Conservation (phyloP, 2,113 vertebrate species). For the Tympanuchus pallidicinctus region DNA sequence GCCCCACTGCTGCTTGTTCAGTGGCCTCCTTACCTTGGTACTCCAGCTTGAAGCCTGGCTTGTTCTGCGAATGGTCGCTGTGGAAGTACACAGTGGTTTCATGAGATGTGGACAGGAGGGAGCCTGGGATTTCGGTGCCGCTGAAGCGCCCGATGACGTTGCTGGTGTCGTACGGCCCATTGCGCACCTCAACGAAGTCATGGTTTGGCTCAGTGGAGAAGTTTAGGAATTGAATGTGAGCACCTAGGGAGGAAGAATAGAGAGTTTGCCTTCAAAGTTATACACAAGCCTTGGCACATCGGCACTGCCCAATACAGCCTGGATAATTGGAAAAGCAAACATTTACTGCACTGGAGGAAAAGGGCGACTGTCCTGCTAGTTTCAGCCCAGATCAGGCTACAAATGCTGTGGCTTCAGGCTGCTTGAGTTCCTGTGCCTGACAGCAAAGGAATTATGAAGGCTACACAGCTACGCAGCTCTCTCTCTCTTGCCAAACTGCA, state of each 20-base stretch:
- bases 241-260: slow-evolving; percentile 77
- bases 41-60: slow-evolving; percentile 94
- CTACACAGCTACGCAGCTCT: accelerated
- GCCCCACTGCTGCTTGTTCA: accelerated
- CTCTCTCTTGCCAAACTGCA: accelerated
- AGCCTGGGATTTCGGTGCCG: slow-evolving; percentile 85
- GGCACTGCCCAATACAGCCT: accelerated
- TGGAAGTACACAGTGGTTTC: slow-evolving; percentile 96
- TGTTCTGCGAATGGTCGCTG: slow-evolving; percentile 98
- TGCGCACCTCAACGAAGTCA: slow-evolving; percentile 95
- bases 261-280: not conserved
- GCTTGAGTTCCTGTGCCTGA: not conserved
- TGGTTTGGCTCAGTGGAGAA: slow-evolving; percentile 98
- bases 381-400: not conserved
- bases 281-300: accelerated
- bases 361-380: not conserved
- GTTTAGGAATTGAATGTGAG: slow-evolving; percentile 95
- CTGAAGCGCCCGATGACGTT: slow-evolving; percentile 93
- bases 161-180: slow-evolving; percentile 94
- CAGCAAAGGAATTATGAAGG: not conserved
- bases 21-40: slow-evolving; percentile 86
- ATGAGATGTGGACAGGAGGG: slow-evolving; percentile 92
- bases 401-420: accelerated
- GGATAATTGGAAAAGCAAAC: not conserved
- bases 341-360: accelerated